Evolutionary conservation across 2,113 vertebrate species (phyloP), one percentile per base, ranked within the genome.

Genomic region (Orthonyx spaldingii): DNA sequence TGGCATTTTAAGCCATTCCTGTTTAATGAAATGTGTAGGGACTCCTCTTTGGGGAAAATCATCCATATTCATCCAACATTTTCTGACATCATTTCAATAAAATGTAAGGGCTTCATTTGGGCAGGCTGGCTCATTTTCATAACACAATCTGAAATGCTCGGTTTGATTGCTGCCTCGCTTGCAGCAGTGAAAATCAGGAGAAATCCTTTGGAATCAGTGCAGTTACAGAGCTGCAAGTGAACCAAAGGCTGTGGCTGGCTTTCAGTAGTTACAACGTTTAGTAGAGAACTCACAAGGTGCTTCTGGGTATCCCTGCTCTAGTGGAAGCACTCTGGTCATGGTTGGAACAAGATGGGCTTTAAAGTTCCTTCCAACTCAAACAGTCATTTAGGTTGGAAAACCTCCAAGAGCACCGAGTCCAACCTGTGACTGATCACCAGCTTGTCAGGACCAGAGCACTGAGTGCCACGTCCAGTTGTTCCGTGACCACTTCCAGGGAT

Each of bases 11-110:
- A 93, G 55, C 91, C 87, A 63, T 96, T 95, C 87, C 5, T 10
- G 23, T 86, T 76, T 95, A 92, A 95, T 91, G 81, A 91, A 77
- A 81, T 96, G 90, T 91, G 90, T 87, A 71, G 65, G 85, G 57
- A 89, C 80, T 93, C 27, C 79, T 95, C 55, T 80, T 95, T 75
- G 86, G 85, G 80, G 91, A 76, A 81, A 94, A 78, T 26, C 37
- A 57, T 33, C 39, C 72, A 50, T 66, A 47, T 84, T 87, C 70
- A 66, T 65, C 30, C 41, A 76, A 11, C 52, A 35, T 65, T 33
- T 89, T 91, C 87, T 96, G 94, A 92, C 55, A 76, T 94, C 37
- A 57, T 69, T 91, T 87, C 37, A 84, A 32, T 57, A 49, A 91
- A 92, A 96, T 50, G 21, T 26, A 37, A 96, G 49, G 27, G 59